Evolutionary conservation across 2,888 invertebrate species (phyloP).

Genomic region (Dasypolia templi): DNA sequence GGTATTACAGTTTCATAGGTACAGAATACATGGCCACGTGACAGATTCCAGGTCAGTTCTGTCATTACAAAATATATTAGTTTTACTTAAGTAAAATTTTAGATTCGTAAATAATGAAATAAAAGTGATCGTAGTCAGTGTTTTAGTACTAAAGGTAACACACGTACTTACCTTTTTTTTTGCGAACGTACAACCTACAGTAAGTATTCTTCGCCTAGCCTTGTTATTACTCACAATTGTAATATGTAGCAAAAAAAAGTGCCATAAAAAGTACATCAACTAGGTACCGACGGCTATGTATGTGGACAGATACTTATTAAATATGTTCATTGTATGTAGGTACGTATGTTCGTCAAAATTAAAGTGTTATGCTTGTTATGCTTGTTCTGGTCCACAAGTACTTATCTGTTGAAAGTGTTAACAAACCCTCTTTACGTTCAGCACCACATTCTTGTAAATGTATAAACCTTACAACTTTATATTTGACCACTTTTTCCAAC

Average conservation of each 20-base stretch:
- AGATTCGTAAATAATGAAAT: constrained; percentile 21
- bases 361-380: constrained; percentile 20
- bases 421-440: too few relatives aligned
- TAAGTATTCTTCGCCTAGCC: not conserved
- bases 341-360: constrained; percentile 12
- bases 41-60: not conserved
- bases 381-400: too few relatives aligned
- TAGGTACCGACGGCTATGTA: constrained; percentile 10
- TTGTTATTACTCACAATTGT: constrained; percentile 26
- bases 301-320: not conserved
- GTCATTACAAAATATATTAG: not conserved
- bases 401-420: too few relatives aligned
- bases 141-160: constrained; percentile 19
- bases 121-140: constrained; percentile 18
- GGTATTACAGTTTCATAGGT: not conserved
- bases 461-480: not conserved
- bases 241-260: constrained; percentile 27
- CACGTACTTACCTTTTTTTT: too few relatives aligned
- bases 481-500: not conserved
- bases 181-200: too few relatives aligned
- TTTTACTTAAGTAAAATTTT: constrained; percentile 16
- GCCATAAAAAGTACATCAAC: constrained; percentile 48
- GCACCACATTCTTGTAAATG: not conserved
- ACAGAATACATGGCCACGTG: not conserved
- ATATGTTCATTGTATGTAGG: not conserved